phyloP scores from a whole-genome alignment of 1,140 invertebrate genomes.

The Panulirus ornatus region DNA sequence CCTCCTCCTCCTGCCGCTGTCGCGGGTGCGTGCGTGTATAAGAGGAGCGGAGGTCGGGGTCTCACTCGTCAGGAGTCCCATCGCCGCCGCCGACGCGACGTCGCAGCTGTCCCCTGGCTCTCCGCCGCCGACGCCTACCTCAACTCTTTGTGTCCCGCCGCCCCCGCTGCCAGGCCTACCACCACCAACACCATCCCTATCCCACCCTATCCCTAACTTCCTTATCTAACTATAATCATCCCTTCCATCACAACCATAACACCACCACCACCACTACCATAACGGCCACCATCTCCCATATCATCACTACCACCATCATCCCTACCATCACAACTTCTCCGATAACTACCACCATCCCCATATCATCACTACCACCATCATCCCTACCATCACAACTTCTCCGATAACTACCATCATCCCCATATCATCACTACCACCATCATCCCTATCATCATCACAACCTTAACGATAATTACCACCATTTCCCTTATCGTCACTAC shows the following conservation, averaged over 20 bases:
- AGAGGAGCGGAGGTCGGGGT: background rate
- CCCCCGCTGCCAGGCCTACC: background rate
- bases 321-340: no score
- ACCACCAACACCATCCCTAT: background rate
- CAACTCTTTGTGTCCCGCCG: slow-evolving; percentile 30
- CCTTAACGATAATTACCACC: no score
- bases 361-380: no score
- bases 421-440: no score
- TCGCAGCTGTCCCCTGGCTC: background rate
- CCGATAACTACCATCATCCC: no score
- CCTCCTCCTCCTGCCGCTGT: slow-evolving; percentile 6
- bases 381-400: background rate
- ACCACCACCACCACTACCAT: background rate
- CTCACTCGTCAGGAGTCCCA: slow-evolving; percentile 15
- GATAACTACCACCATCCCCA: no score
- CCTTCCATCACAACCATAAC: background rate
- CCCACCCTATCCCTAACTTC: no score
- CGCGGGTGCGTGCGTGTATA: slow-evolving; percentile 45
- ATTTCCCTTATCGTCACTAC: background rate
- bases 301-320: no score
- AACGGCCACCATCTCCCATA: no score
- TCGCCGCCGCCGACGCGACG: background rate
- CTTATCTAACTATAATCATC: no score
- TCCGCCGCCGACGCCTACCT: background rate
- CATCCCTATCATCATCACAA: no score